A percentile compares a stretch with the other conserved stretches of the same genome.
Conservation (phyloP, 1,140 invertebrate genomes). For the Hyposmocoma kahamanoa region DNA sequence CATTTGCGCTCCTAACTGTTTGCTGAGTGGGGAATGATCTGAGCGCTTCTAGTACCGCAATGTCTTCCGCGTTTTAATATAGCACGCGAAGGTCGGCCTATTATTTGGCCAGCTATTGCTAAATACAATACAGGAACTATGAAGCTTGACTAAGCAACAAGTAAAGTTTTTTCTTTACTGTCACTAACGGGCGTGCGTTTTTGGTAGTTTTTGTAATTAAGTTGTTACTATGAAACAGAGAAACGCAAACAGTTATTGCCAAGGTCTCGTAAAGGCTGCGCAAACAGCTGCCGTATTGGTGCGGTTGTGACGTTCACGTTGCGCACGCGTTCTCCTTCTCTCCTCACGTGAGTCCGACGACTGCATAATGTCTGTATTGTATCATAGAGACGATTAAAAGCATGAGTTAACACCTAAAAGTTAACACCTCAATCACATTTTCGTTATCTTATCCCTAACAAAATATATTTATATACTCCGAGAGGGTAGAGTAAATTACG, state of each 20-base stretch:
- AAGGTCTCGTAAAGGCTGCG: constrained; percentile 25
- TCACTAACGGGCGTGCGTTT: no score
- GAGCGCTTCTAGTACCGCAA: constrained; percentile 56
- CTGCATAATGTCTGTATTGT: no score
- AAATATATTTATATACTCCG: no score
- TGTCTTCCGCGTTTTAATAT: constrained; percentile 70
- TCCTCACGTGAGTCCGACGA: constrained; percentile 28
- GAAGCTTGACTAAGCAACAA: no score
- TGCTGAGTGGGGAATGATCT: constrained; percentile 48
- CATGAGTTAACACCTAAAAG: no score
- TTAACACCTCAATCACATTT: no score
- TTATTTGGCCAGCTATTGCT: background rate
- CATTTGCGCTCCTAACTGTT: constrained; percentile 58
- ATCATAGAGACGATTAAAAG: no score
- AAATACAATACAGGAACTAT: no score
- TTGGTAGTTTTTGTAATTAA: no score
- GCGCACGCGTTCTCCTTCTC: constrained; percentile 21
- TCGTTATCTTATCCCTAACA: no score
- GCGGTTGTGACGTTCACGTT: constrained; percentile 17
- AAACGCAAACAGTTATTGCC: constrained; percentile 5
- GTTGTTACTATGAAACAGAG: no score
- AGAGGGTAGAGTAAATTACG: constrained; percentile 14
- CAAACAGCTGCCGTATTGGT: constrained; percentile 8
- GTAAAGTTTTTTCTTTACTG: no score
- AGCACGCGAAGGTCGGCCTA: constrained; percentile 54